Conservation (phyloP, 2,888 invertebrate genomes). For the Hypercompe scribonia region DNA sequence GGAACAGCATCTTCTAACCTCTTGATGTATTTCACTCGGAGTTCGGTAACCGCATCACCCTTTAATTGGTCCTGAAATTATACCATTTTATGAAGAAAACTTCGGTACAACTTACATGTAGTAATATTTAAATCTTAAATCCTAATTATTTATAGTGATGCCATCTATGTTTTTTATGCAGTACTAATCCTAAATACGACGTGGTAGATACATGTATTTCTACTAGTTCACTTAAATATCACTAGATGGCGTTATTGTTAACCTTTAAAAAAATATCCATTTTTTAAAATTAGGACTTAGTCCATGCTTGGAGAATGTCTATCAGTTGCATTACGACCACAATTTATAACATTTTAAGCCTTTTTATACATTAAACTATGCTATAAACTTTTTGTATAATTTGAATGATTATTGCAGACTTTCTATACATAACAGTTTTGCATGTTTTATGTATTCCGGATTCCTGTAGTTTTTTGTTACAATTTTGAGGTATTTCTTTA, state of each 20-base stretch:
- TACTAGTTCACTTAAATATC: background rate
- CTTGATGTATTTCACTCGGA: constrained; percentile 97
- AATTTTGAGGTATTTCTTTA: too few relatives aligned
- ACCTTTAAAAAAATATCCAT: background rate
- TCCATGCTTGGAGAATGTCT: too few relatives aligned
- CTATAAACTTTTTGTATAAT: too few relatives aligned
- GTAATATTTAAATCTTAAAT: background rate
- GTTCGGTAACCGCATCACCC: constrained; percentile 97
- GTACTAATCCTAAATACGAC: constrained; percentile 8
- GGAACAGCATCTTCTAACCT: constrained; percentile 99
- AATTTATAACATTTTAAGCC: background rate
- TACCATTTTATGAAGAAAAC: background rate
- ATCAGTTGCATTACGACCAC: background rate
- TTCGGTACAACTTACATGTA: too few relatives aligned
- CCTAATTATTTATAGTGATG: background rate
- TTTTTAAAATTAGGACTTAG: too few relatives aligned
- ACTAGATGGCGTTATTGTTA: constrained; percentile 4
- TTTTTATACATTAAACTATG: too few relatives aligned
- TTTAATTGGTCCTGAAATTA: constrained; percentile 94
- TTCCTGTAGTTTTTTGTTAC: too few relatives aligned
- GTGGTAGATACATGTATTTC: background rate
- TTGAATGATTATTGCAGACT: too few relatives aligned
- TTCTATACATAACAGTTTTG: too few relatives aligned
- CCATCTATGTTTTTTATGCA: constrained; percentile 19
- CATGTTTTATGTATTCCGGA: too few relatives aligned